Evolutionary conservation across 2,113 vertebrate species (phyloP), one percentile per base, ranked within the genome.

Genomic region (Ardeotis arabs): DNA sequence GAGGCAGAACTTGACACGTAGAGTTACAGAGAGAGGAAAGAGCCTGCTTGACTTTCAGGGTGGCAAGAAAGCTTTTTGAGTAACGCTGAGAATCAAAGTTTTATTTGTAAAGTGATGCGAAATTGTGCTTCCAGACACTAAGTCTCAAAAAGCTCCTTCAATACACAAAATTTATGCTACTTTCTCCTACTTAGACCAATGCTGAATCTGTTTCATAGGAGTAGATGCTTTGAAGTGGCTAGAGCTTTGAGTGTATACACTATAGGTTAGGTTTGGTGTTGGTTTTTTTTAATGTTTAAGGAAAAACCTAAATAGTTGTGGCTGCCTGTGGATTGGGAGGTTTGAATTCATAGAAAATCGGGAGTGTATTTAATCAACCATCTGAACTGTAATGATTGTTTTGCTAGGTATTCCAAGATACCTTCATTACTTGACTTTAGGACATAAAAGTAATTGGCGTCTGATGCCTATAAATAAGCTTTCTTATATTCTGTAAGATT

Each of bases 1-100:
- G n/a, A 90, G 79, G 68, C 72, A 92, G 62, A 95, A 90, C 41
- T 70, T 83, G 78, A 90, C 63, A 67, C 82, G 50, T 91, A 14
- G 3, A 21, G 45, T 78, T 87, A 14, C 2, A n/a, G 2, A 25
- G 66, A 73, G 50, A 66, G 31, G 14, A 88, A 64, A 1, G 55
- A 91, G 25, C 50, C 72, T 94, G 45, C 12, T 93, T 93, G 63
- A 27, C 44, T 89, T 90, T 39, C 37, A 59, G 76, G 33, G 28
- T 77, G 72, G 47, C 60, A 70, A 59, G 47, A 80, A 59, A 77
- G 44, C 20, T 84, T 91, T 73, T 39, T 72, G 56, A 78, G 50
- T 39, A 80, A 37, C 55, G 15, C 31, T 63, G 31, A 53, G n/a
- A 93, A 49, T 72, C 9, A 20, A 8, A 24, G 24, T 70, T 96